These are phyloP conservation scores for Ichneumoninae sp. DNA, from an alignment of 2,888 invertebrate species.

Conservation along the genomic window DNA sequence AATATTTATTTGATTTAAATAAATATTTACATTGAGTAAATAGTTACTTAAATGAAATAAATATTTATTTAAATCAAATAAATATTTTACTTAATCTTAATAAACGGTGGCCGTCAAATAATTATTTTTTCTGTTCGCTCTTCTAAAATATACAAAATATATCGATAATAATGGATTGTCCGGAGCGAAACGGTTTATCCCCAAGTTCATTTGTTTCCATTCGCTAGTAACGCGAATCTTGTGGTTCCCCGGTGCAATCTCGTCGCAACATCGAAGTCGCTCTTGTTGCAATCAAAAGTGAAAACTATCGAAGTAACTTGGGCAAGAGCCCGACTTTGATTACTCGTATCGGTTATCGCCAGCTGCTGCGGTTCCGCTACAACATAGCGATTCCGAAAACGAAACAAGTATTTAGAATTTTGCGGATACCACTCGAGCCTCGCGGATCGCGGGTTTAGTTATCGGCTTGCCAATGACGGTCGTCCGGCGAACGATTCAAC, in stretches of 20 bases:
- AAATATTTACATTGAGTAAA: too few relatives aligned
- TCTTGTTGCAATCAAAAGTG: too few relatives aligned
- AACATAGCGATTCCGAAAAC: constrained; percentile 35
- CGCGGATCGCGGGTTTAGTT: too few relatives aligned
- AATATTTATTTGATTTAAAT: too few relatives aligned
- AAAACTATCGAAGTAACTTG: too few relatives aligned
- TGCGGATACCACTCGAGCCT: too few relatives aligned
- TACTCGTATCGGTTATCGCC: constrained; percentile 2
- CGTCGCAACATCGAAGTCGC: neutral
- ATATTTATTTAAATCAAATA: too few relatives aligned
- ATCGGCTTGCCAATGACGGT: neutral
- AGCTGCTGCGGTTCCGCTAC: neutral
- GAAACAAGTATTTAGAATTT: constrained; percentile 7
- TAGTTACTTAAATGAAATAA: too few relatives aligned
- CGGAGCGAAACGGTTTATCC: neutral
- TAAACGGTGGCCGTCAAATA: too few relatives aligned
- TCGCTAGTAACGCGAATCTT: neutral
- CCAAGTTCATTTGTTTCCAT: constrained; percentile 10
- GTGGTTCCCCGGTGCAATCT: neutral
- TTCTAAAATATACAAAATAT: neutral
- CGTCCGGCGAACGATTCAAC: neutral
- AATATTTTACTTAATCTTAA: too few relatives aligned
- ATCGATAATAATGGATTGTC: neutral
- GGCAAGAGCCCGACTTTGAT: neutral
- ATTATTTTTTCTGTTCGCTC: neutral